These are phyloP conservation scores for Pelodiscus sinensis DNA, from an alignment of 2,113 vertebrate species.

Conservation along the genomic window DNA sequence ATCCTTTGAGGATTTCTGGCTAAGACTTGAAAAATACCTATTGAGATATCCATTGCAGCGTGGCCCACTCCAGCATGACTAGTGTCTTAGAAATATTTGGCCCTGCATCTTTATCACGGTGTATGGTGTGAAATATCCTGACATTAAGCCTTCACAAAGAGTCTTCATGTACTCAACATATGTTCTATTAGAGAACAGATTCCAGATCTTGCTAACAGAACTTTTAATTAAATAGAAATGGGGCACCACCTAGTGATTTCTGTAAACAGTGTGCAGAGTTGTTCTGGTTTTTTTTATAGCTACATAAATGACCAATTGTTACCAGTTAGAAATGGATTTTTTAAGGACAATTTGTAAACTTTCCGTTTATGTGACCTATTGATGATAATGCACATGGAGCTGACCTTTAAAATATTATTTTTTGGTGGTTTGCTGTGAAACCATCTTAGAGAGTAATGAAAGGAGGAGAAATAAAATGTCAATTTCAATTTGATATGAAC, in stretches of 20 bases:
- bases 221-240: not conserved
- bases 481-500: slow-evolving; percentile 12
- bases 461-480: slow-evolving; percentile 21
- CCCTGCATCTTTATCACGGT: not conserved
- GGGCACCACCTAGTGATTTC: not conserved
- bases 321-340: not conserved
- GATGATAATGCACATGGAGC: not conserved
- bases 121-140: not conserved
- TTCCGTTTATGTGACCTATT: not conserved
- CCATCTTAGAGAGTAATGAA: not conserved
- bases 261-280: not conserved
- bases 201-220: not conserved
- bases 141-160: not conserved
- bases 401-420: not conserved
- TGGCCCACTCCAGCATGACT: not conserved
- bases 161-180: not conserved
- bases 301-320: not conserved
- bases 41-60: not conserved
- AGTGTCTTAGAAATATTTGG: not conserved
- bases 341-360: slow-evolving; percentile 2
- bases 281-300: not conserved
- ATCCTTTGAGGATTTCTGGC: not conserved
- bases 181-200: not conserved
- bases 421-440: not conserved
- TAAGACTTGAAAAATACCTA: not conserved